These are phyloP conservation scores for Nesogale talazaci DNA, from an alignment of 2,113 vertebrate species.

Conservation along the genomic window DNA sequence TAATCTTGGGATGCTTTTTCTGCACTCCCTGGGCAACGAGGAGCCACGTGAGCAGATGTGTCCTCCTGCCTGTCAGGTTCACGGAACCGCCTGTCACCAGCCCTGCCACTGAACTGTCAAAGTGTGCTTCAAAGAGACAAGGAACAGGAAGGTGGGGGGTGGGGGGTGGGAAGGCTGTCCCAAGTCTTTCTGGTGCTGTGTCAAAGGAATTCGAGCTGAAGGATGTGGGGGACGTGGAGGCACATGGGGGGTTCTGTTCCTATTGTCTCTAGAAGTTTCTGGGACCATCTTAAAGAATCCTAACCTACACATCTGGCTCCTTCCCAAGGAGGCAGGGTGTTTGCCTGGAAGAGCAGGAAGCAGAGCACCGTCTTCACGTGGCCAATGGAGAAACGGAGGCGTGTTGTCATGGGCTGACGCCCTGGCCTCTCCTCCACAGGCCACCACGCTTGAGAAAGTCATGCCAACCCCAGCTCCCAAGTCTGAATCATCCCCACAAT, in stretches of 20 bases:
- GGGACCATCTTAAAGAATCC: not conserved
- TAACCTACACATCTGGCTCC: not conserved
- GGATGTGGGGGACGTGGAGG: not conserved
- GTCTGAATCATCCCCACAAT: accelerated
- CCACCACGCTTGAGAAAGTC: not conserved
- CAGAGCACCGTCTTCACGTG: not conserved
- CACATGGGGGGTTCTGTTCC: not conserved
- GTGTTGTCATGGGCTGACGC: not conserved
- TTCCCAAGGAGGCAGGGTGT: not conserved
- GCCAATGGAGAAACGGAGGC: not conserved
- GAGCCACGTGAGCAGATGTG: not conserved
- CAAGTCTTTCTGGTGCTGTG: not conserved
- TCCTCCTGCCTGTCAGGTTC: no score
- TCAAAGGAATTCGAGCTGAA: not conserved
- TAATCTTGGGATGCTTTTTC: no score
- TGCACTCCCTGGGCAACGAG: not conserved
- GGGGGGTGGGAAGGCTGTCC: no score
- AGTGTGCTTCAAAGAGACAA: not conserved
- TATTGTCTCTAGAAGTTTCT: not conserved
- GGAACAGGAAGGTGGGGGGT: no score
- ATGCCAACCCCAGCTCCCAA: not conserved
- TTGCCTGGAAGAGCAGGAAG: not conserved
- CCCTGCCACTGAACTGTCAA: accelerated
- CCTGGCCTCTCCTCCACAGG: not conserved
- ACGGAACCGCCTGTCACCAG: accelerated